A percentile compares a stretch with the other conserved stretches of the same genome.
These are phyloP conservation scores for Nanorana parkeri DNA, from an alignment of 2,113 vertebrate species.

Conservation along the genomic window DNA sequence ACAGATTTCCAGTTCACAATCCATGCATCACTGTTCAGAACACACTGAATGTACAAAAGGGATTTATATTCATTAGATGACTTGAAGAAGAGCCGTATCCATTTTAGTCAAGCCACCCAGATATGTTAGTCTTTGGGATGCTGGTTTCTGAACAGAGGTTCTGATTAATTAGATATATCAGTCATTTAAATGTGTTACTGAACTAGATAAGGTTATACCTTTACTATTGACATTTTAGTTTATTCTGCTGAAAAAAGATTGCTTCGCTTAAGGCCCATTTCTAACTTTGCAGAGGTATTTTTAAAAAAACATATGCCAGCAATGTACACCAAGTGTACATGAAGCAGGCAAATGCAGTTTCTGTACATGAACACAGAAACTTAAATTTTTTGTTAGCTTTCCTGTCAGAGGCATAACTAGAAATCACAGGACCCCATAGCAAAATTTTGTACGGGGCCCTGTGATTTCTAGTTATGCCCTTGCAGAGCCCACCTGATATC, in stretches of 20 bases:
- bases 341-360: too few relatives aligned
- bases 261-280: too few relatives aligned
- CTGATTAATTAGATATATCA: slow-evolving; percentile 23
- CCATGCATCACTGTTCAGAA: slow-evolving; percentile 42
- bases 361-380: too few relatives aligned
- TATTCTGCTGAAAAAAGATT: not conserved
- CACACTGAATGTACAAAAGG: slow-evolving; percentile 23
- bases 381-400: too few relatives aligned
- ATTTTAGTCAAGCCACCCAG: slow-evolving; percentile 24
- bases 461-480: too few relatives aligned
- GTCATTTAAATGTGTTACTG: slow-evolving; percentile 8
- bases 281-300: too few relatives aligned
- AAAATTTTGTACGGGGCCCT: too few relatives aligned
- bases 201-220: not conserved
- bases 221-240: not conserved
- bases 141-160: slow-evolving; percentile 2
- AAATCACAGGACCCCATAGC: too few relatives aligned
- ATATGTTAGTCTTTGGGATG: slow-evolving; percentile 10
- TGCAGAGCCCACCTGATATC: too few relatives aligned
- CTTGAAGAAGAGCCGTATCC: slow-evolving; percentile 11
- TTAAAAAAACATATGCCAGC: too few relatives aligned
- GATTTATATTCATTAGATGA: slow-evolving; percentile 47
- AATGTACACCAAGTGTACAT: too few relatives aligned
- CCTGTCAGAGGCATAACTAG: too few relatives aligned
- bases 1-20: slow-evolving; percentile 51